A percentile compares a stretch with the other conserved stretches of the same genome.
Evolutionary conservation across 1,140 invertebrate species (phyloP).

Genomic region (Ditylenchus dipsaci): DNA sequence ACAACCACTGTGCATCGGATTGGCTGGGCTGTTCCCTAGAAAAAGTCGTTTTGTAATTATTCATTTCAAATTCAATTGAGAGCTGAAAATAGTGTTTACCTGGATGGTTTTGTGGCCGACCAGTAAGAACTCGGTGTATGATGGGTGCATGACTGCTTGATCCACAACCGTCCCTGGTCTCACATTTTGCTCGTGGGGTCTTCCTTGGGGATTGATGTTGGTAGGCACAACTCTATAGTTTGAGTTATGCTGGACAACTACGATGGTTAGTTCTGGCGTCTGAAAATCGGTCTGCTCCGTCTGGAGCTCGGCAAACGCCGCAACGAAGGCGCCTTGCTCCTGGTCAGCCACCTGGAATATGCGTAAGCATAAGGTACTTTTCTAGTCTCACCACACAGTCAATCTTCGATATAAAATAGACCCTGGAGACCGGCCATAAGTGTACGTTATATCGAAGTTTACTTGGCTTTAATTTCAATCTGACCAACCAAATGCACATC

Average conservation of each 20-base stretch:
- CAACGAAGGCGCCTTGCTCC: background rate
- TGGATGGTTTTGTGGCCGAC: conserved; percentile 9
- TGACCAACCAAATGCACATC: no score
- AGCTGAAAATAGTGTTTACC: background rate
- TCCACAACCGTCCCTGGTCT: conserved; percentile 7
- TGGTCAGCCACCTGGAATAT: background rate
- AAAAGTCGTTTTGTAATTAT: background rate
- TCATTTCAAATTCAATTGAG: background rate
- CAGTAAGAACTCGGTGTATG: conserved; percentile 9
- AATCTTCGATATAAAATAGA: no score
- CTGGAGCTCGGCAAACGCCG: conserved; percentile 5
- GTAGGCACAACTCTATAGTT: conserved; percentile 13
- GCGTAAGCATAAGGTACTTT: no score
- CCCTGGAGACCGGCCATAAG: no score
- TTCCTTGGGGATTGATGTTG: background rate
- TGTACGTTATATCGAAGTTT: no score
- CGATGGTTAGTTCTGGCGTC: conserved; percentile 4
- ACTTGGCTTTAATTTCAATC: no score
- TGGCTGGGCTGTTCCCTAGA: conserved; percentile 9
- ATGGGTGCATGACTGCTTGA: background rate
- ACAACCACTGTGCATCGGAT: conserved; percentile 9
- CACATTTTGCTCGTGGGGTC: conserved; percentile 10
- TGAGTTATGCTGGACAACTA: conserved; percentile 12
- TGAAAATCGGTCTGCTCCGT: background rate
- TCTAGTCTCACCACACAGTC: no score